Conservation (phyloP, 2,888 invertebrate species). For the Eudasyphora cyanicolor region DNA sequence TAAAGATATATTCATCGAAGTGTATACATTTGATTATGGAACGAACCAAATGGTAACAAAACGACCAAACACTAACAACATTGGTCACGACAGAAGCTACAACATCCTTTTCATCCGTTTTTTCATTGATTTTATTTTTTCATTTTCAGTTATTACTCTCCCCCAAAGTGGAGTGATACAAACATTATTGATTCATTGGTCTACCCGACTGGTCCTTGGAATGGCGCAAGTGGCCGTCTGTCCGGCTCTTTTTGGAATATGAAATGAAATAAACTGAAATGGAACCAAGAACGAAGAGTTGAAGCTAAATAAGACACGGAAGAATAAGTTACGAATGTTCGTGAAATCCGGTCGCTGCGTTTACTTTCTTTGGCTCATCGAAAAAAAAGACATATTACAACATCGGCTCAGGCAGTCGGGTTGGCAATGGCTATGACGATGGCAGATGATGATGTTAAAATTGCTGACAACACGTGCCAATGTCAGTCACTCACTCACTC, state of each 20-base stretch:
- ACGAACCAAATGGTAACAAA: too few relatives aligned
- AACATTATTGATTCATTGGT: conserved; percentile 23
- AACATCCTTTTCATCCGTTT: background rate
- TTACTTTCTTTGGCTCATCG: background rate
- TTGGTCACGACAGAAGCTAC: background rate
- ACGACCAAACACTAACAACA: conserved; percentile 43
- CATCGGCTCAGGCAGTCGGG: background rate
- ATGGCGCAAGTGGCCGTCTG: background rate
- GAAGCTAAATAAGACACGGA: conserved; percentile 12
- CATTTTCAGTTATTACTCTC: background rate
- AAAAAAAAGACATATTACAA: conserved; percentile 21
- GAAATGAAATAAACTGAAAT: background rate
- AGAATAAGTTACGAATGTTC: conserved; percentile 1
- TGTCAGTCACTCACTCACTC: conserved; percentile 51
- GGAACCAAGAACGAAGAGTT: background rate
- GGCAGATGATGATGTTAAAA: conserved; percentile 58
- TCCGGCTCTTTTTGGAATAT: background rate
- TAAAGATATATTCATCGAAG: conserved; percentile 60
- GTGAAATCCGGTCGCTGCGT: conserved; percentile 16
- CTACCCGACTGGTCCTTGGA: background rate
- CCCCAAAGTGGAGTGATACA: conserved; percentile 5
- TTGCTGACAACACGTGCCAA: conserved; percentile 65
- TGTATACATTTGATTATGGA: conserved; percentile 61
- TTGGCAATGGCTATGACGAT: background rate
- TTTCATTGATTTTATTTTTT: too few relatives aligned